Evolutionary conservation across 2,797 vertebrate genomes (phyloP).

Genomic region (Galago senegalensis): DNA sequence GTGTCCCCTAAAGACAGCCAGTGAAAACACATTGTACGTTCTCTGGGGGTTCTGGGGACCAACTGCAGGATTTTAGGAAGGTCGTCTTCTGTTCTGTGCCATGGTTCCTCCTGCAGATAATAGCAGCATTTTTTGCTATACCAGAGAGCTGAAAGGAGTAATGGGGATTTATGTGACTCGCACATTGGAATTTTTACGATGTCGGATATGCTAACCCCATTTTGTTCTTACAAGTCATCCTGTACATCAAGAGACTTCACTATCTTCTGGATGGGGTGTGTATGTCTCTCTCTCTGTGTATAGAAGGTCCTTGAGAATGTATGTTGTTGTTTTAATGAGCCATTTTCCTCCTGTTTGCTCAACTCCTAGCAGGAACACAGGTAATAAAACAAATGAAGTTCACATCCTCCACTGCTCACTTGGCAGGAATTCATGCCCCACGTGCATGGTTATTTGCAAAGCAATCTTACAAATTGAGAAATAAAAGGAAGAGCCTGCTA

Average conservation of each 20-base stretch:
- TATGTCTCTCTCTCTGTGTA: neutral
- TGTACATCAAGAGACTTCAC: neutral
- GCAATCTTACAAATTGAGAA: neutral
- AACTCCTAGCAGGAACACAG: neutral
- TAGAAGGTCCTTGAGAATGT: neutral
- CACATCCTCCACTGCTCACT: neutral
- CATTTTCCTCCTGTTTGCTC: neutral
- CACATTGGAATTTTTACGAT: neutral
- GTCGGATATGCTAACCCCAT: neutral
- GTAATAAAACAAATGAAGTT: conserved; percentile 26
- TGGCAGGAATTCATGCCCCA: neutral
- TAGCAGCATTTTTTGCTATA: neutral
- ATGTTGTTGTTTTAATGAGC: conserved; percentile 16
- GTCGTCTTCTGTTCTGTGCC: neutral
- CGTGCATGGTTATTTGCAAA: neutral
- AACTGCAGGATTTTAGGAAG: neutral
- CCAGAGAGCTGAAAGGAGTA: neutral
- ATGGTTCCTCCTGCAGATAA: neutral
- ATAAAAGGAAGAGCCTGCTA: neutral
- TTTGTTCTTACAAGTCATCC: conserved; percentile 17
- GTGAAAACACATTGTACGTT: neutral
- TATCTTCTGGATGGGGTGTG: neutral
- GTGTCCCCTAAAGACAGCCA: neutral
- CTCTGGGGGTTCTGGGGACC: neutral
- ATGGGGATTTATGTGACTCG: neutral